phyloP scores from a whole-genome alignment of 1,140 invertebrate species.

The Yoshiicerus persimilis region DNA sequence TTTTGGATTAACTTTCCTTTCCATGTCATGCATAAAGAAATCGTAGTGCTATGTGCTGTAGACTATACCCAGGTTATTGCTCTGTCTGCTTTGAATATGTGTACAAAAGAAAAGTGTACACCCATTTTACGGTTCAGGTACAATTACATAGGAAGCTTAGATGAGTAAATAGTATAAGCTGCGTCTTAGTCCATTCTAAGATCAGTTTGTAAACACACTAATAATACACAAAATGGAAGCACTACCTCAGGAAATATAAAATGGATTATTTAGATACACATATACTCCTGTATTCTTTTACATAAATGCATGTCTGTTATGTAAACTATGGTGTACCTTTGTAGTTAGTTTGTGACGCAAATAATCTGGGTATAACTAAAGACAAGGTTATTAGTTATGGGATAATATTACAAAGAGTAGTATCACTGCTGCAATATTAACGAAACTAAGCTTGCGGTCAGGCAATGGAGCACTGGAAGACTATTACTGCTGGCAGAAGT shows the following conservation, averaged over 20 bases:
- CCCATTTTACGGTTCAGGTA: not conserved
- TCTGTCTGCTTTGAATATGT: not conserved
- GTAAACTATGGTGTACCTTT: too few species aligned
- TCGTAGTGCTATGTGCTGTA: not conserved
- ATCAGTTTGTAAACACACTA: too few species aligned
- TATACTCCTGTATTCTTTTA: not conserved
- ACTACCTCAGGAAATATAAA: not conserved
- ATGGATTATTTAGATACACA: not conserved
- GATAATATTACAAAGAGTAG: not conserved
- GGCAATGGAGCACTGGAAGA: not conserved
- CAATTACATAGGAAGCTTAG: not conserved
- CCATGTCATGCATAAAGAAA: slow-evolving; percentile 2
- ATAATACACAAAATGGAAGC: not conserved
- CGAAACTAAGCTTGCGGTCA: not conserved
- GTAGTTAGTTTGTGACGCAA: not conserved
- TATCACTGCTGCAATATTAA: not conserved
- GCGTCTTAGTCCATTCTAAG: not conserved
- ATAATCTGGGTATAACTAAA: not conserved
- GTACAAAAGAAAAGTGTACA: not conserved
- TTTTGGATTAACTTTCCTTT: slow-evolving; percentile 11
- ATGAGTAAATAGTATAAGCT: not conserved
- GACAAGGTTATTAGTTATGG: not conserved
- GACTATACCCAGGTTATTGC: not conserved
- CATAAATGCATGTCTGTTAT: not conserved
- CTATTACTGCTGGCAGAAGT: not conserved